phyloP scores from a whole-genome alignment of 2,797 vertebrate species.

The Rhincodon typus region DNA sequence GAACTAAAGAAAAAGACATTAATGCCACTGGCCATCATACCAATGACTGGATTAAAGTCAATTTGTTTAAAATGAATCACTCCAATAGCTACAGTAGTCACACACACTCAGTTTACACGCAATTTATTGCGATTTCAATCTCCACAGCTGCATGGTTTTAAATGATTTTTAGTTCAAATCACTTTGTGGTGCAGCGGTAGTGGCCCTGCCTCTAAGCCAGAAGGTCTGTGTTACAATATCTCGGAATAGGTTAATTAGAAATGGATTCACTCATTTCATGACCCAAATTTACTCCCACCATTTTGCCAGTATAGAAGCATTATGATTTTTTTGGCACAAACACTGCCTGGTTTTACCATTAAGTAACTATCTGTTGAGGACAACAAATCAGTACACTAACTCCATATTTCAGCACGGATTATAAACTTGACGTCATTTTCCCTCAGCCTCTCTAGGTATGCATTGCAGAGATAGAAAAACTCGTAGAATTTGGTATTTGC shows the following conservation, averaged over 20 bases:
- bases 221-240: too few species aligned
- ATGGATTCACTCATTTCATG: too few species aligned
- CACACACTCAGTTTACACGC: background rate
- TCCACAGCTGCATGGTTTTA: background rate
- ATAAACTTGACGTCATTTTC: background rate
- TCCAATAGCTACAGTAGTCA: background rate
- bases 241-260: too few species aligned
- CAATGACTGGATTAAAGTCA: background rate
- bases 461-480: background rate
- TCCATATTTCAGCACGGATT: background rate
- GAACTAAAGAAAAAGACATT: background rate
- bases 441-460: background rate
- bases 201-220: too few species aligned
- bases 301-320: background rate
- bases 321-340: background rate
- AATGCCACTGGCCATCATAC: background rate
- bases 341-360: background rate
- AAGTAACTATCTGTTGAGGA: background rate
- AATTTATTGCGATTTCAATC: background rate
- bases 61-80: background rate
- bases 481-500: background rate
- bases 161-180: background rate
- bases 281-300: background rate
- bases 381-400: background rate
- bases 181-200: background rate